These are phyloP conservation scores for Melieria crassipennis DNA, from an alignment of 2,888 invertebrate species.

Conservation along the genomic window DNA sequence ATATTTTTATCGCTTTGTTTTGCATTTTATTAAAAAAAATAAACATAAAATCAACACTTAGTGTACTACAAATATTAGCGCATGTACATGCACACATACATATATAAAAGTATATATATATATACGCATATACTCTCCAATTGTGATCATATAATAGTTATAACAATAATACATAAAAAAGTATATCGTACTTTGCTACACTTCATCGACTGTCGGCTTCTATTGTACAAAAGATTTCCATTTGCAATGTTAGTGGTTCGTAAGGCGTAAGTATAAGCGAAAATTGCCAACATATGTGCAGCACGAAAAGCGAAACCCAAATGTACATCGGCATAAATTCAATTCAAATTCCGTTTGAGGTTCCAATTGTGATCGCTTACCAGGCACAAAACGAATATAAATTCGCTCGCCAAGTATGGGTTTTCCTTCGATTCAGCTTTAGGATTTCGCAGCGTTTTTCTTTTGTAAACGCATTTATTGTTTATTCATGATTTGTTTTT, in stretches of 20 bases:
- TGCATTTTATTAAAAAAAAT: conserved; percentile 18
- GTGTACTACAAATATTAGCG: conserved; percentile 27
- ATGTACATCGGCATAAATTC: neutral
- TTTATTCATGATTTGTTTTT: conserved; percentile 6
- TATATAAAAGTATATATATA: conserved; percentile 19
- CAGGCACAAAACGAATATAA: no score
- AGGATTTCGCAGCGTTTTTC: neutral
- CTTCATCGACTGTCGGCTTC: neutral
- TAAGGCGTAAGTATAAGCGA: conserved; percentile 24
- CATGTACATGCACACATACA: conserved; percentile 1
- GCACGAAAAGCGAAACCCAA: no score
- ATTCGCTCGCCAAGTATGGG: neutral
- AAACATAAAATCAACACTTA: conserved; percentile 42
- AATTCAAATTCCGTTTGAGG: neutral
- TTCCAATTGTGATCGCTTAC: no score
- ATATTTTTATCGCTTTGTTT: neutral
- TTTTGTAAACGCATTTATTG: neutral
- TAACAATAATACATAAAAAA: conserved; percentile 39
- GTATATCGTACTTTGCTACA: neutral
- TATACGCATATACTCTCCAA: conserved; percentile 16
- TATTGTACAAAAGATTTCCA: conserved; percentile 19
- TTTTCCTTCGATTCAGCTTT: conserved; percentile 8
- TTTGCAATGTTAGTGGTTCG: conserved; percentile 12
- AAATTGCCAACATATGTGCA: neutral
- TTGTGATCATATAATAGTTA: conserved; percentile 17